These are phyloP conservation scores for Tolmerus cingulatus DNA, from an alignment of 2,888 invertebrate genomes.

Conservation along the genomic window DNA sequence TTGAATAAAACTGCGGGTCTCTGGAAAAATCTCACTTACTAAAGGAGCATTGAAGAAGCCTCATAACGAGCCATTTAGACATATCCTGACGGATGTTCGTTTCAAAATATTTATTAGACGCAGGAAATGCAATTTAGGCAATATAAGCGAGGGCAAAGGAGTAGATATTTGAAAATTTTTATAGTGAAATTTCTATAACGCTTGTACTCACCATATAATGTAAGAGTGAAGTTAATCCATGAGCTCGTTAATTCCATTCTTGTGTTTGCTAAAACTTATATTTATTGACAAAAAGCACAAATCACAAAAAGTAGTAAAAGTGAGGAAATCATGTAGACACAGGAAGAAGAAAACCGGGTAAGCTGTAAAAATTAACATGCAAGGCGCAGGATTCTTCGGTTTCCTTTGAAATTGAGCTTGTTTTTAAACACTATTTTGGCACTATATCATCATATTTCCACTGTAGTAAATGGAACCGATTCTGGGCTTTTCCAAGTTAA, in stretches of 20 bases:
- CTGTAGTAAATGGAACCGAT: neutral
- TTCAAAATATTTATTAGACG: neutral
- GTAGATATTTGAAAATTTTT: neutral
- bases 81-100: neutral
- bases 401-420: neutral
- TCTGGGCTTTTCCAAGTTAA: neutral
- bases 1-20: neutral
- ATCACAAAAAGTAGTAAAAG: conserved; percentile 22
- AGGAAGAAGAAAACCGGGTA: neutral
- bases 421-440: conserved; percentile 15
- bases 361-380: neutral
- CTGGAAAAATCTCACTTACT: neutral
- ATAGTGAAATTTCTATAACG: neutral
- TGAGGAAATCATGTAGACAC: neutral
- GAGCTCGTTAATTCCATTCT: conserved; percentile 45
- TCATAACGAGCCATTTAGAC: neutral
- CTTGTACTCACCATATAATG: conserved; percentile 43
- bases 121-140: neutral
- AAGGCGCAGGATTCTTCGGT: neutral
- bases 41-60: neutral
- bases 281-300: conserved; percentile 4
- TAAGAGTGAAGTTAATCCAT: conserved; percentile 46
- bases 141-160: neutral
- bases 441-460: conserved; percentile 22
- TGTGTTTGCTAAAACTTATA: neutral